A percentile compares a stretch with the other conserved stretches of the same genome.
Conservation (phyloP, 2,888 invertebrate species). For the Podabrus alpinus region DNA sequence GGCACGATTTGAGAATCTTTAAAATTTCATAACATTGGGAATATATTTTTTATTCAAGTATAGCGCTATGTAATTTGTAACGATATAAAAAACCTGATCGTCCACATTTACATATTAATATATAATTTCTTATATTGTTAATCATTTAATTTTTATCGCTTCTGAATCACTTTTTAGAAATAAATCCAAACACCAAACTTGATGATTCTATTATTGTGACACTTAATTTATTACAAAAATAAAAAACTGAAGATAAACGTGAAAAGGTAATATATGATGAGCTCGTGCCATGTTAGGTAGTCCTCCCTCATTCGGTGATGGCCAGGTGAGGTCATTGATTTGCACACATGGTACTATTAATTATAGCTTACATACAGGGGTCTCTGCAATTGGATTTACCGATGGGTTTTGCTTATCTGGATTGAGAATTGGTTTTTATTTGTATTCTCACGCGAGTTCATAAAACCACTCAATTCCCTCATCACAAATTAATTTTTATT, state of each 20-base stretch:
- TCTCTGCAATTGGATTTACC: constrained; percentile 37
- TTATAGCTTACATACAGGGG: constrained; percentile 36
- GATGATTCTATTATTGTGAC: neutral
- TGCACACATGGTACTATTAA: constrained; percentile 49
- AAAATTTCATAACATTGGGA: too few species aligned
- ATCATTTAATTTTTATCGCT: neutral
- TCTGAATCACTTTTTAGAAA: neutral
- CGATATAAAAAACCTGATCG: neutral
- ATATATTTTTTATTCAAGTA: too few species aligned
- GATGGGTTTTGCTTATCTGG: constrained; percentile 34
- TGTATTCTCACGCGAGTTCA: constrained; percentile 35
- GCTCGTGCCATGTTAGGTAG: constrained; percentile 31
- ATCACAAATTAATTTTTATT: constrained; percentile 6
- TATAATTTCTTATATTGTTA: neutral
- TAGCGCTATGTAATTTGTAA: neutral
- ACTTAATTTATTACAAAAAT: neutral
- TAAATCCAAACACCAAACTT: neutral
- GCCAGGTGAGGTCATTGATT: constrained; percentile 50
- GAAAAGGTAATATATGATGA: neutral
- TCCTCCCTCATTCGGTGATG: constrained; percentile 33
- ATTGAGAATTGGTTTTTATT: constrained; percentile 35
- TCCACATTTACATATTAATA: neutral
- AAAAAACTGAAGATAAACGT: neutral
- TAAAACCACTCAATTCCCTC: constrained; percentile 10
- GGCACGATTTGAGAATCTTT: too few species aligned